Evolutionary conservation across 2,113 vertebrate genomes (phyloP), one percentile per base, ranked within the genome.

Genomic region (Brachirus orientalis): DNA sequence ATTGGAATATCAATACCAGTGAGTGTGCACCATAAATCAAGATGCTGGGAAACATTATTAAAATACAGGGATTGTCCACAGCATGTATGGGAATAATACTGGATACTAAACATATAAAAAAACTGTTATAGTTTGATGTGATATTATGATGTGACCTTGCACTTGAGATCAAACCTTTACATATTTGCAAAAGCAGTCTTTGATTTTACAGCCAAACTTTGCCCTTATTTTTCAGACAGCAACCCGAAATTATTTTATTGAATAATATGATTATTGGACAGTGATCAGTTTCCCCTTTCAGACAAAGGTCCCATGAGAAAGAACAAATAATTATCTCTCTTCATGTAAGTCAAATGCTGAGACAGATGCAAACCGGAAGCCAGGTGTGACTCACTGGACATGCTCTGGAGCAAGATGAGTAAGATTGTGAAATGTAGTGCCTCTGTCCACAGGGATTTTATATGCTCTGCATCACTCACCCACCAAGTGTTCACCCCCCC

Each of bases 351-450:
- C 69, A 84, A 80, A 84, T 54, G 12, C 19, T 0, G 75, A 58
- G 58, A 57, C n/a, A 43, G 61, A 69, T 20, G 40, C 59, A 77
- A 63, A 80, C 45, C 37, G 54, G 28, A 51, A 75, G 65, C 37
- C 75, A 75, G 64, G 57, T 78, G 67, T 82, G 80, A 88, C 59
- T 80, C 81, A 61, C 60, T 41, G 61, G 61, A 80, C 70, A 88
- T 50, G 80, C 81, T 89, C 72, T 69, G 48, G 62, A 79, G 82
- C 69, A 74, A 66, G 59, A 58, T 90, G 88, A 90, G 79, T 88
- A 86, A 91, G 68, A 73, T 22, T 8, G 22, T 77, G 75, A 82
- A 66, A 70, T 74, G 75, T 81, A 77, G 62, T 18, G 53, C 69
- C 64, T 66, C 10, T 2, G 22, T 75, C 76, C 19, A 17, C 47